Evolutionary conservation across 2,888 invertebrate species (phyloP).

Genomic region (Napeogenes inachia): DNA sequence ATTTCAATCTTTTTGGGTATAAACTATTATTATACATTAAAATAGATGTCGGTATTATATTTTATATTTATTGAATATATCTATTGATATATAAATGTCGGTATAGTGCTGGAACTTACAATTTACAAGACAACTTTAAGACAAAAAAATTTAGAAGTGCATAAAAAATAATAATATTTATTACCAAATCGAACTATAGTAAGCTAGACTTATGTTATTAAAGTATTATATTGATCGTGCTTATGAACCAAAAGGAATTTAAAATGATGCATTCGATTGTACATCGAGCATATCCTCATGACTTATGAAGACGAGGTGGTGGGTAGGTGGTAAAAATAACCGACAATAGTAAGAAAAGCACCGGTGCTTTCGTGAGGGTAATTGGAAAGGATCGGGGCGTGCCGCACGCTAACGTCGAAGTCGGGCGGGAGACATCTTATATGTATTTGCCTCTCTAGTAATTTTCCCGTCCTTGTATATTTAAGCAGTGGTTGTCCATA

Average conservation of each 20-base stretch:
- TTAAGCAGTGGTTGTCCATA: conserved; percentile 63
- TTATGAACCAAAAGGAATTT: conserved; percentile 52
- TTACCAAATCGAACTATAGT: background rate
- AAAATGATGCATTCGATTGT: conserved; percentile 57
- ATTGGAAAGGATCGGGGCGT: conserved; percentile 36
- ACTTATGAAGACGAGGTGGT: conserved; percentile 60
- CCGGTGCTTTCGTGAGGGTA: conserved; percentile 57
- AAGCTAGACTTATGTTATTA: conserved; percentile 24
- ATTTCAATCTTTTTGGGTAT: too few species aligned
- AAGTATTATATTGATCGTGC: conserved; percentile 42
- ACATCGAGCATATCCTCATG: conserved; percentile 58
- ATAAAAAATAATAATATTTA: background rate
- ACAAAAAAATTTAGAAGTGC: too few species aligned
- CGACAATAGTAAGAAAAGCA: conserved; percentile 54
- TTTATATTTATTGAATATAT: too few species aligned
- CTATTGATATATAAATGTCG: too few species aligned
- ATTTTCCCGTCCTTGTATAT: conserved; percentile 73
- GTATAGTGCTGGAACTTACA: too few species aligned
- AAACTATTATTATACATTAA: too few species aligned
- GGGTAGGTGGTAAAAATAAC: conserved; percentile 58
- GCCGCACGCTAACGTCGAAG: conserved; percentile 35
- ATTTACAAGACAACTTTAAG: too few species aligned
- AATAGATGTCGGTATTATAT: too few species aligned
- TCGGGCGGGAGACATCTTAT: conserved; percentile 45
- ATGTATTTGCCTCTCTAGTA: conserved; percentile 70